Percentiles rank a stretch among this genome's conserved stretches.
phyloP scores from a whole-genome alignment of 2,888 invertebrate species.

The Mamestra brassicae region DNA sequence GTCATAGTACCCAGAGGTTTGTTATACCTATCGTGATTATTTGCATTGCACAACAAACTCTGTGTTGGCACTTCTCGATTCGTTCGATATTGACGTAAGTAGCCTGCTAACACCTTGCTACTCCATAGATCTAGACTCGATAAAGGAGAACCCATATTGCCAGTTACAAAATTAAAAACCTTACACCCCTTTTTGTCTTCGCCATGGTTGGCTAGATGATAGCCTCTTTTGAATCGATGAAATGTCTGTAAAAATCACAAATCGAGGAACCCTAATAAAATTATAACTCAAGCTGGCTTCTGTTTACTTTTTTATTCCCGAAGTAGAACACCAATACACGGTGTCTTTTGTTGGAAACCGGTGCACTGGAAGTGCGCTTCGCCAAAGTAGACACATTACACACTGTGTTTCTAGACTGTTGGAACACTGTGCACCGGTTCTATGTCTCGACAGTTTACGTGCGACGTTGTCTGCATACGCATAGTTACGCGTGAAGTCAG shows the following conservation, averaged over 20 bases:
- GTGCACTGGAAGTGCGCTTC: not conserved
- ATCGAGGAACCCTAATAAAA: not conserved
- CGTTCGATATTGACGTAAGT: too few relatives aligned
- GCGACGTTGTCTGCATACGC: constrained; percentile 35
- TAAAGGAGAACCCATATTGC: too few relatives aligned
- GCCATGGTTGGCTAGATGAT: not conserved
- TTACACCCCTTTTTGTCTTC: too few relatives aligned
- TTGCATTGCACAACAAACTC: too few relatives aligned
- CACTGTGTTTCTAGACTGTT: constrained; percentile 11
- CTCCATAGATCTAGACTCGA: too few relatives aligned
- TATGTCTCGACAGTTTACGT: constrained; percentile 27
- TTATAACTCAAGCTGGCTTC: not conserved
- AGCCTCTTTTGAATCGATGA: not conserved
- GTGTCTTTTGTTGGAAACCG: constrained; percentile 7
- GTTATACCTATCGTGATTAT: too few relatives aligned
- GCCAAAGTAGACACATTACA: not conserved
- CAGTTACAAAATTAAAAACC: too few relatives aligned
- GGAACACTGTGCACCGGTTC: constrained; percentile 20
- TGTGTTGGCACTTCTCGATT: too few relatives aligned
- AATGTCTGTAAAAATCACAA: not conserved
- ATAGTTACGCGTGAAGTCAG: constrained; percentile 37
- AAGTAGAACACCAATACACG: not conserved
- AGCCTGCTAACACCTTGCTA: too few relatives aligned
- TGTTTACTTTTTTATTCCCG: not conserved
- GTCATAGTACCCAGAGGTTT: too few relatives aligned